Percentiles rank a stretch among this genome's conserved stretches.
phyloP scores from a whole-genome alignment of 2,113 vertebrate genomes.

The Syngnathus typhle region DNA sequence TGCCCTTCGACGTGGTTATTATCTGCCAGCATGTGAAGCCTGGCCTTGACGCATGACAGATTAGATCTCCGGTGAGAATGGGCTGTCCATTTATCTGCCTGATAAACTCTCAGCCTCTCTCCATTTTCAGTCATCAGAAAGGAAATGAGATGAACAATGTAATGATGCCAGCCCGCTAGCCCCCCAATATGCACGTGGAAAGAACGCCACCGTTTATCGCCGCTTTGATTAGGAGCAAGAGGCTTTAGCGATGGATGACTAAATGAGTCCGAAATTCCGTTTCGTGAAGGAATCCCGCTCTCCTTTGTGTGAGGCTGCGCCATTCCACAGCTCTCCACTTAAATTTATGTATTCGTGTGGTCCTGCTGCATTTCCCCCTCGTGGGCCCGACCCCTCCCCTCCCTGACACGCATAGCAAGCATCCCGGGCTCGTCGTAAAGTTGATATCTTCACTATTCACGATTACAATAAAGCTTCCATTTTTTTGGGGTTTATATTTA shows the following conservation, averaged over 20 bases:
- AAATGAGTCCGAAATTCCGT: slow-evolving; percentile 47
- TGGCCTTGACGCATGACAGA: slow-evolving; percentile 68
- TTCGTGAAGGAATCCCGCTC: slow-evolving; percentile 23
- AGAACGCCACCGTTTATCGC: slow-evolving; percentile 35
- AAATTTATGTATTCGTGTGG: slow-evolving; percentile 56
- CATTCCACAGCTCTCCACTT: slow-evolving; percentile 48
- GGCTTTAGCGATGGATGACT: slow-evolving; percentile 31
- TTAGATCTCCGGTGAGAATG: slow-evolving; percentile 69
- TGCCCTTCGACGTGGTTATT: slow-evolving; percentile 70
- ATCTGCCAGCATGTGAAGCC: slow-evolving; percentile 63
- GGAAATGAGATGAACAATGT: slow-evolving; percentile 73
- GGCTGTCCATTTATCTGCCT: slow-evolving; percentile 72
- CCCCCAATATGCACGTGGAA: slow-evolving; percentile 4
- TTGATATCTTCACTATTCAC: slow-evolving; percentile 70
- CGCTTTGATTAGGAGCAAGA: slow-evolving; percentile 42
- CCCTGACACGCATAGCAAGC: slow-evolving; percentile 66
- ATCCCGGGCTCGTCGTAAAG: slow-evolving; percentile 66
- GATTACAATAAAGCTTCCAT: too few species aligned
- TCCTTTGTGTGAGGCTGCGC: slow-evolving; percentile 25
- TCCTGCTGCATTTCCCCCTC: slow-evolving; percentile 19
- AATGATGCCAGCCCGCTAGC: slow-evolving; percentile 55
- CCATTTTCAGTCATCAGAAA: slow-evolving; percentile 71
- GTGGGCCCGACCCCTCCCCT: slow-evolving; percentile 54
- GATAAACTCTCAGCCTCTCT: slow-evolving; percentile 70
- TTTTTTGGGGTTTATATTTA: too few species aligned